These are phyloP conservation scores for Phaenicophaeus curvirostris DNA, from an alignment of 2,797 vertebrate genomes.

Conservation along the genomic window DNA sequence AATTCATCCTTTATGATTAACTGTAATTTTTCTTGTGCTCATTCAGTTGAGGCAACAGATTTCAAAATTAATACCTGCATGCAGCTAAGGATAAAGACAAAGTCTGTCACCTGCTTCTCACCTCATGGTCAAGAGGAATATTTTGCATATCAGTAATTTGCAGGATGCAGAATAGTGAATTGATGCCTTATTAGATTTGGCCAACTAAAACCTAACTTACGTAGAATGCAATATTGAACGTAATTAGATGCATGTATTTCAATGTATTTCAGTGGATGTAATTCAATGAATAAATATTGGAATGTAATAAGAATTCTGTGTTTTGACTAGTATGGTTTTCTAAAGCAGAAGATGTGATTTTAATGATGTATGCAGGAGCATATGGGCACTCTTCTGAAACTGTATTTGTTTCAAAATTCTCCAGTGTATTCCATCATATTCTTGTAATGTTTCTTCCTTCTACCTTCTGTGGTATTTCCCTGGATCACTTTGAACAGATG, in stretches of 20 bases:
- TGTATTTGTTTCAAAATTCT: conserved; percentile 54
- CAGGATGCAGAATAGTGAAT: not conserved
- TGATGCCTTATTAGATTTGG: not conserved
- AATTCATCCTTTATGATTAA: conserved; percentile 19
- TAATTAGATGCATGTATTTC: not conserved
- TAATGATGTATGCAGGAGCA: not conserved
- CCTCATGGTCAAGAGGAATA: not conserved
- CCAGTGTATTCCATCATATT: conserved; percentile 29
- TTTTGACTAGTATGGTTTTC: conserved; percentile 5
- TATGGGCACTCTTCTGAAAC: conserved; percentile 28
- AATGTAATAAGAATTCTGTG: not conserved
- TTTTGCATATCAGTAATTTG: conserved; percentile 26
- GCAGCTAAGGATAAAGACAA: not conserved
- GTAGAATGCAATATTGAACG: not conserved
- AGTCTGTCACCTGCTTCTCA: conserved; percentile 33
- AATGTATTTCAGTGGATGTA: not conserved
- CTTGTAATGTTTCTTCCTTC: conserved; percentile 27
- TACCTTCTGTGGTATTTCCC: conserved; percentile 48
- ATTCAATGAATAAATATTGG: not conserved
- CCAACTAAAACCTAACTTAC: not conserved
- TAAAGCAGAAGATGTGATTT: not conserved
- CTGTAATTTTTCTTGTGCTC: not conserved
- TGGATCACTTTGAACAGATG: conserved; percentile 38
- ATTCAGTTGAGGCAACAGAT: conserved; percentile 18
- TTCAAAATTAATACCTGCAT: conserved; percentile 26